phyloP scores from a whole-genome alignment of 2,113 vertebrate species.

The Cyprinus carpio region DNA sequence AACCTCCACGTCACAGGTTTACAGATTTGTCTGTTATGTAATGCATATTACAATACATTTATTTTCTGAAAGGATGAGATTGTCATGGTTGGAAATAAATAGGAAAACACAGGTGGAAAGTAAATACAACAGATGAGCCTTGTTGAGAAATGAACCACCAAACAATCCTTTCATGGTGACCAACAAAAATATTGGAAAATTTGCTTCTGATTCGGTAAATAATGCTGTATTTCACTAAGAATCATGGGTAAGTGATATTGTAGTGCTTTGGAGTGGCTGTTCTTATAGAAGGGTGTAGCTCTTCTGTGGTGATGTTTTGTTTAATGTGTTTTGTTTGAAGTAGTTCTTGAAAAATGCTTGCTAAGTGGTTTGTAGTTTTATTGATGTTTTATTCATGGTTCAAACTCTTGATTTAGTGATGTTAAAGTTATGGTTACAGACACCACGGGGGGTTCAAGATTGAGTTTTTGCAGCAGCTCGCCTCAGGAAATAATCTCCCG shows the following conservation, averaged over 20 bases:
- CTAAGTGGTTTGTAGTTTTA: slow-evolving; percentile 22
- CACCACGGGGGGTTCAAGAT: background rate
- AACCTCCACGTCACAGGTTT: slow-evolving; percentile 55
- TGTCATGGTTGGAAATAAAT: background rate
- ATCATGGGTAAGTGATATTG: background rate
- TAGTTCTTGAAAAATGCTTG: no score
- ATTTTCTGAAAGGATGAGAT: background rate
- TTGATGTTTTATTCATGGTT: no score
- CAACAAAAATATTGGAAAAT: background rate
- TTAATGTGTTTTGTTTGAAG: no score
- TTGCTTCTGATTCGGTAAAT: background rate
- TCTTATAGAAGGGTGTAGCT: background rate
- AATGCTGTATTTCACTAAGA: background rate
- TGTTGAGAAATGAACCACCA: background rate
- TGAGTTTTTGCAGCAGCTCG: background rate
- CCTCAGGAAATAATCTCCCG: no score
- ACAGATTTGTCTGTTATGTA: slow-evolving; percentile 13
- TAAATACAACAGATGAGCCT: background rate
- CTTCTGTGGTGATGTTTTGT: background rate
- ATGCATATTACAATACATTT: background rate
- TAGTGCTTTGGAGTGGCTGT: background rate
- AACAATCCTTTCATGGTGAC: background rate
- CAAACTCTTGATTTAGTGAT: slow-evolving; percentile 25
- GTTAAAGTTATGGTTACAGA: slow-evolving; percentile 24
- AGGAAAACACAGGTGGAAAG: background rate